Conservation (phyloP, 2,888 invertebrate species). For the Tyria jacobaeae region DNA sequence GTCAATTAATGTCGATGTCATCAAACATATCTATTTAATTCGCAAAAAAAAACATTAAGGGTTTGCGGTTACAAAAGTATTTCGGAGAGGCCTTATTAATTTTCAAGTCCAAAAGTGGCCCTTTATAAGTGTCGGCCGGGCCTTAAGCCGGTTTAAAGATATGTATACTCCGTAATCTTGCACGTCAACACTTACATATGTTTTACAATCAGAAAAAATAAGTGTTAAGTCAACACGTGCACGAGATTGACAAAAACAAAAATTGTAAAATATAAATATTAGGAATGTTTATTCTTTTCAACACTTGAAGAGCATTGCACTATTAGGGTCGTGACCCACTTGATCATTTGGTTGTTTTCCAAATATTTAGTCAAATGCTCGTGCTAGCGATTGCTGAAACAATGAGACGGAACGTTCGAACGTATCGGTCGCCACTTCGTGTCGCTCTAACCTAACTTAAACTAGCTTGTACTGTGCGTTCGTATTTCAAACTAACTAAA, state of each 20-base stretch:
- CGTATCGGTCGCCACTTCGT: slow-evolving; percentile 69
- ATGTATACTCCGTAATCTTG: not conserved
- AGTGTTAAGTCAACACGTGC: slow-evolving; percentile 14
- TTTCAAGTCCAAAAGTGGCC: not conserved
- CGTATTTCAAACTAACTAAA: slow-evolving; percentile 52
- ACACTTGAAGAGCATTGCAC: slow-evolving; percentile 6
- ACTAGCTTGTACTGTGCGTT: slow-evolving; percentile 81
- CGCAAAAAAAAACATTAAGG: too few species aligned
- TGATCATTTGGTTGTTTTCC: not conserved
- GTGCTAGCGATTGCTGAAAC: slow-evolving; percentile 27
- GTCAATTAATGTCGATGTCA: too few species aligned
- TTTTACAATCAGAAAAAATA: slow-evolving; percentile 43
- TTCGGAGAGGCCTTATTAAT: too few species aligned
- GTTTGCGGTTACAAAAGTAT: too few species aligned
- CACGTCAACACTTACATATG: slow-evolving; percentile 52
- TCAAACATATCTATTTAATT: too few species aligned
- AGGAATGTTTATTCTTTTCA: slow-evolving; percentile 38
- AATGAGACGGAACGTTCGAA: slow-evolving; percentile 60
- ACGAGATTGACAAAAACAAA: slow-evolving; percentile 22
- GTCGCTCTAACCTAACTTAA: slow-evolving; percentile 63
- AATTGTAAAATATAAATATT: slow-evolving; percentile 8
- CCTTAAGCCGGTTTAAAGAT: too few species aligned
- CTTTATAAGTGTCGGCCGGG: not conserved
- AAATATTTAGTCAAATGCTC: slow-evolving; percentile 1
- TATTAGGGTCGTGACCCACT: not conserved